phyloP scores from a whole-genome alignment of 2,113 vertebrate genomes.

The Callospermophilus lateralis region DNA sequence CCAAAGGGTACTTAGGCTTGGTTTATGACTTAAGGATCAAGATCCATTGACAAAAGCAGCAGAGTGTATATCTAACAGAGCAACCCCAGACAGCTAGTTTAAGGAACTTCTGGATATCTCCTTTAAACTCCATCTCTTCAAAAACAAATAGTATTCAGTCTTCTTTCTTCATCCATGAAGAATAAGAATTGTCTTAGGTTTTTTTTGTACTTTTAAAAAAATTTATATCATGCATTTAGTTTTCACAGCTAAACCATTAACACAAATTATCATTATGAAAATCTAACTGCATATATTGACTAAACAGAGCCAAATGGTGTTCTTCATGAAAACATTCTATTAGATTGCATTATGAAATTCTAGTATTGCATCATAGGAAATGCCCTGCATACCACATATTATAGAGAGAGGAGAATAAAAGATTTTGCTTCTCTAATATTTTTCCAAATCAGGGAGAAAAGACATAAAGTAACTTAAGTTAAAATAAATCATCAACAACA shows the following conservation, averaged over 20 bases:
- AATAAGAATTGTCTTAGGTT: background rate
- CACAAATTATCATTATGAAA: background rate
- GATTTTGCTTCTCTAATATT: conserved; percentile 8
- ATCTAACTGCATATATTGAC: background rate
- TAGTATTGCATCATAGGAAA: background rate
- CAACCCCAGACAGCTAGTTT: background rate
- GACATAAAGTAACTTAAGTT: background rate
- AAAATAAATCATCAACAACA: background rate
- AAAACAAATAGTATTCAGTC: background rate
- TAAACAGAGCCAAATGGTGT: background rate
- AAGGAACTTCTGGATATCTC: background rate
- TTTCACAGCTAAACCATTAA: conserved; percentile 26
- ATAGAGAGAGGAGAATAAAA: background rate
- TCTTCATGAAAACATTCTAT: background rate
- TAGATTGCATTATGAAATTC: background rate
- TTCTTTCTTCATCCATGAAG: background rate
- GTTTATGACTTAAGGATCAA: conserved; percentile 40
- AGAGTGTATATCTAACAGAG: background rate
- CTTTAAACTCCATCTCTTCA: background rate
- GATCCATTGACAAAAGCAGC: conserved; percentile 5
- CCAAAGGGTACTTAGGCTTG: conserved; percentile 31
- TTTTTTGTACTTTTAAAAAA: background rate
- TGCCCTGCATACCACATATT: background rate
- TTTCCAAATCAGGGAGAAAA: conserved; percentile 8
- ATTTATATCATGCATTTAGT: background rate